A percentile compares a stretch with the other conserved stretches of the same genome.
phyloP scores from a whole-genome alignment of 1,140 invertebrate genomes.

The Monomorium pharaonis region DNA sequence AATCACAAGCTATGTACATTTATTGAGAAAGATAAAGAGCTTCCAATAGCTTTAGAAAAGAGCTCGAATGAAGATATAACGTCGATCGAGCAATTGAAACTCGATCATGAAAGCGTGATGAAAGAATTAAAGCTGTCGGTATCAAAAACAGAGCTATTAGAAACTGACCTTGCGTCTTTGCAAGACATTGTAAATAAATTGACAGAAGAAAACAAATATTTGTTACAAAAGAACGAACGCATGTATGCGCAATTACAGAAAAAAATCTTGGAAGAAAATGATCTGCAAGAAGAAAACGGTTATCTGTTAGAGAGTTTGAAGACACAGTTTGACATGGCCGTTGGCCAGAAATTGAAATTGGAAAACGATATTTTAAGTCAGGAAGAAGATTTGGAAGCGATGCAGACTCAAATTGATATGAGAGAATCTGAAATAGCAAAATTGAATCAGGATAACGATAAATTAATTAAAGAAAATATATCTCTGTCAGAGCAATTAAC shows the following conservation, averaged over 20 bases:
- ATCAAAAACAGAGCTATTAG: slow-evolving; percentile 68
- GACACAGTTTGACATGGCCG: slow-evolving; percentile 66
- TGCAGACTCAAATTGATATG: slow-evolving; percentile 63
- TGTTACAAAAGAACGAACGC: slow-evolving; percentile 76
- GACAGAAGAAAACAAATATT: slow-evolving; percentile 75
- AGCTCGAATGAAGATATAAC: slow-evolving; percentile 77
- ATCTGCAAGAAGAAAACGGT: slow-evolving; percentile 62
- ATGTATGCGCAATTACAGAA: slow-evolving; percentile 73
- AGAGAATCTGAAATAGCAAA: slow-evolving; percentile 63
- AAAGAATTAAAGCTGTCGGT: slow-evolving; percentile 69
- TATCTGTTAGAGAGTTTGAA: slow-evolving; percentile 71
- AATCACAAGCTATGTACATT: slow-evolving; percentile 67
- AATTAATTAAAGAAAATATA: slow-evolving; percentile 74
- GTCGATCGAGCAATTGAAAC: slow-evolving; percentile 75
- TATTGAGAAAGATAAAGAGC: slow-evolving; percentile 77
- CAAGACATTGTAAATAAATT: slow-evolving; percentile 72
- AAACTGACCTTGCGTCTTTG: slow-evolving; percentile 66
- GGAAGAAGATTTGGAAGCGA: slow-evolving; percentile 76
- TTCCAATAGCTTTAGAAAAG: slow-evolving; percentile 72
- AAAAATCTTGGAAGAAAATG: slow-evolving; percentile 54
- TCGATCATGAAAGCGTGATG: slow-evolving; percentile 73
- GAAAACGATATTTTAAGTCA: slow-evolving; percentile 79
- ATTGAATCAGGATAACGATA: slow-evolving; percentile 73
- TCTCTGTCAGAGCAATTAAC: slow-evolving; percentile 76
- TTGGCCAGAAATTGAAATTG: slow-evolving; percentile 75